phyloP scores from a whole-genome alignment of 2,888 invertebrate genomes.

The Nomada flava region DNA sequence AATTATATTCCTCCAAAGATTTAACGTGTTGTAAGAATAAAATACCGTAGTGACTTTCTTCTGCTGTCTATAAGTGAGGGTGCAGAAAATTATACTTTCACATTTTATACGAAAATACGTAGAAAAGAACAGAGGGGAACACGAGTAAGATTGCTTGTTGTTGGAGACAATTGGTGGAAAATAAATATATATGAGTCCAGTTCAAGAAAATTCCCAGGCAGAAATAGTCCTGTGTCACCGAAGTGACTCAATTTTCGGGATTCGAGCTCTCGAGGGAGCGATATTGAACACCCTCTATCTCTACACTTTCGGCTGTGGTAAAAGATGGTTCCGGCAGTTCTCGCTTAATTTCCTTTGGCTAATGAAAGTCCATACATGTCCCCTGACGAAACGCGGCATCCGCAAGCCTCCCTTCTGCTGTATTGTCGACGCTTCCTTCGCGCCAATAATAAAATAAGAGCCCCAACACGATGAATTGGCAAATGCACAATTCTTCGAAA shows the following conservation, averaged over 20 bases:
- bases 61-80: too few relatives aligned
- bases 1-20: too few relatives aligned
- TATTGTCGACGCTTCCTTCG: conserved; percentile 49
- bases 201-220: conserved; percentile 33
- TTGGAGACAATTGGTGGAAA: conserved; percentile 14
- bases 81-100: neutral
- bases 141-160: conserved; percentile 6
- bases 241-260: conserved; percentile 63
- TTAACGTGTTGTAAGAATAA: too few relatives aligned
- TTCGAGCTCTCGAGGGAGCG: conserved; percentile 54
- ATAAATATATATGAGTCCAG: conserved; percentile 30
- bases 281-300: conserved; percentile 64
- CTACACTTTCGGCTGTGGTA: conserved; percentile 53
- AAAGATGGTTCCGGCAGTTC: conserved; percentile 65
- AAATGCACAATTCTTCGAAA: conserved; percentile 4
- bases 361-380: conserved; percentile 79
- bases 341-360: conserved; percentile 83
- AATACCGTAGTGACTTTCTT: too few relatives aligned
- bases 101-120: neutral
- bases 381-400: conserved; percentile 58
- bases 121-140: neutral
- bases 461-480: conserved; percentile 8
- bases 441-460: conserved; percentile 32
- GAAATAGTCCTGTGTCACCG: conserved; percentile 44
- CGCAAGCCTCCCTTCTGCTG: conserved; percentile 23